These are phyloP conservation scores for Aramus guarauna DNA, from an alignment of 2,113 vertebrate genomes.

Conservation along the genomic window DNA sequence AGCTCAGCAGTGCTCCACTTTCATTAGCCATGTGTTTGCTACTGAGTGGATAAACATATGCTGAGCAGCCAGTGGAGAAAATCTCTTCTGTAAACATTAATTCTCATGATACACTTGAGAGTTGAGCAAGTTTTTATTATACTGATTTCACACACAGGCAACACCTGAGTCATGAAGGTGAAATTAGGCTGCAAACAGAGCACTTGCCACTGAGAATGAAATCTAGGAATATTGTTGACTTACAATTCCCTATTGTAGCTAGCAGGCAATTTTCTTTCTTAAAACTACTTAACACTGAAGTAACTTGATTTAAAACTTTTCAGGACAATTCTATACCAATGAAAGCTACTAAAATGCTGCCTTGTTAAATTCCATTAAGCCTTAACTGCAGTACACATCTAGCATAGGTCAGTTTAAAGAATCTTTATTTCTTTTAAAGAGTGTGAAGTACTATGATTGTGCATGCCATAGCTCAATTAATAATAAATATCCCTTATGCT, in stretches of 20 bases:
- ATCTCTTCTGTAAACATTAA: background rate
- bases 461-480: background rate
- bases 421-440: background rate
- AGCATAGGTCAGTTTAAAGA: background rate
- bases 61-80: background rate
- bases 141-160: background rate
- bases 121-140: background rate
- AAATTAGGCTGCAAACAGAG: background rate
- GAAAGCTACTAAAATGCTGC: background rate
- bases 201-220: background rate
- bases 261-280: background rate
- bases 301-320: background rate
- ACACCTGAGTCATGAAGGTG: background rate
- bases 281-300: background rate
- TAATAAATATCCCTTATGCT: background rate
- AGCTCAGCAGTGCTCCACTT: background rate
- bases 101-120: background rate
- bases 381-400: background rate
- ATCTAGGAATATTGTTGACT: background rate
- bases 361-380: background rate
- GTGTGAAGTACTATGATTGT: background rate
- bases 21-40: background rate
- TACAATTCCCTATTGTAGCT: background rate
- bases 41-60: background rate
- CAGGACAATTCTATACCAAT: background rate